Evolutionary conservation across 2,888 invertebrate species (phyloP).

Genomic region (Tigriopus californicus): DNA sequence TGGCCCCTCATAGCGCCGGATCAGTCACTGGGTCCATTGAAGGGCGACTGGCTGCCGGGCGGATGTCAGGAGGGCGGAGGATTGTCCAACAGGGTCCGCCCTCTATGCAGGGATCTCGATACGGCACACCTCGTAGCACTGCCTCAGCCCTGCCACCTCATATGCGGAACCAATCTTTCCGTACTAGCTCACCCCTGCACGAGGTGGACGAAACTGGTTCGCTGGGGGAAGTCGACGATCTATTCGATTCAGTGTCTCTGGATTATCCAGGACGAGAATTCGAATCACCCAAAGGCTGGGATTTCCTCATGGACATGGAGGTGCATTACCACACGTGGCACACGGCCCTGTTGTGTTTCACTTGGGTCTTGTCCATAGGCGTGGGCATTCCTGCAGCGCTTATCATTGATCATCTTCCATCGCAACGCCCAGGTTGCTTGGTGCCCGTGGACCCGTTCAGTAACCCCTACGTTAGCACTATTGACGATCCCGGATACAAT

Average conservation of each 20-base stretch:
- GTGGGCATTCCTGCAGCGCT: constrained; percentile 11
- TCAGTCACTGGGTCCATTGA: constrained; percentile 3
- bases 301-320: no score
- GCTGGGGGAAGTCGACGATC: background rate
- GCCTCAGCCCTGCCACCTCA: no score
- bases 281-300: no score
- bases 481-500: constrained; percentile 6
- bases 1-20: background rate
- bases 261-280: constrained; percentile 9
- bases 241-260: constrained; percentile 1
- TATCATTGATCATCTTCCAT: background rate
- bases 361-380: constrained; percentile 2
- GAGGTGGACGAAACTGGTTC: background rate
- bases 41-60: background rate
- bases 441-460: background rate
- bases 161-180: background rate
- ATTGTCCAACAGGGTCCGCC: no score
- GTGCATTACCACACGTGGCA: constrained; percentile 1
- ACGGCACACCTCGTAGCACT: no score
- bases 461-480: background rate
- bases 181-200: background rate
- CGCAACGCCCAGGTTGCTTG: background rate
- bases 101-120: no score
- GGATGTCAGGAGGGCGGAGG: background rate
- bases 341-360: background rate